Percentiles rank a stretch among this genome's conserved stretches.
phyloP scores from a whole-genome alignment of 2,888 invertebrate genomes.

The Drosophila prolongata region DNA sequence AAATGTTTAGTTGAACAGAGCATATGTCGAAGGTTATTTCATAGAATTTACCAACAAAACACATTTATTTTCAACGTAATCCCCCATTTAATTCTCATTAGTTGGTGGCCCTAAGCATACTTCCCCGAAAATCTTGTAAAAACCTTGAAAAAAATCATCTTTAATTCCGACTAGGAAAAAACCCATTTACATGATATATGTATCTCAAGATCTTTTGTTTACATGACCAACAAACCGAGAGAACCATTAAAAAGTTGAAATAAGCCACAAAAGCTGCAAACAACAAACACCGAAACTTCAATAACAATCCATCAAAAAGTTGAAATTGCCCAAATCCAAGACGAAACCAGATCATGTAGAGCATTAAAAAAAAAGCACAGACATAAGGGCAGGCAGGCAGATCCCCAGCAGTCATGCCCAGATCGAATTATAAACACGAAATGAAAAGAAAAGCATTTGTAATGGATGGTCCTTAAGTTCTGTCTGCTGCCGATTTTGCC shows the following conservation, averaged over 20 bases:
- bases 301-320: slow-evolving; percentile 73
- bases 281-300: slow-evolving; percentile 46
- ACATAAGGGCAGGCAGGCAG: slow-evolving; percentile 25
- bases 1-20: no score
- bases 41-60: no score
- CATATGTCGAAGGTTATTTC: no score
- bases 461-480: slow-evolving; percentile 49
- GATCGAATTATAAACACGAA: slow-evolving; percentile 69
- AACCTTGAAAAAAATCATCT: slow-evolving; percentile 58
- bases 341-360: slow-evolving; percentile 74
- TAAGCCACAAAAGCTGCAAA: slow-evolving; percentile 35
- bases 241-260: slow-evolving; percentile 59
- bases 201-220: slow-evolving; percentile 45
- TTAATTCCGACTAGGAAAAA: slow-evolving; percentile 13
- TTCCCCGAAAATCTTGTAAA: slow-evolving; percentile 19
- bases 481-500: neutral
- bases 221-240: slow-evolving; percentile 49
- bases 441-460: slow-evolving; percentile 76
- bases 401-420: slow-evolving; percentile 40
- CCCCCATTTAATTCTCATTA: slow-evolving; percentile 28
- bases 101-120: slow-evolving; percentile 15
- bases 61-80: neutral
- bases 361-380: slow-evolving; percentile 53
- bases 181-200: slow-evolving; percentile 14
- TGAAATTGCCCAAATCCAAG: slow-evolving; percentile 67